A percentile compares a stretch with the other conserved stretches of the same genome.
Conservation (phyloP, 2,888 invertebrate genomes). For the Myopa tessellatipennis region DNA sequence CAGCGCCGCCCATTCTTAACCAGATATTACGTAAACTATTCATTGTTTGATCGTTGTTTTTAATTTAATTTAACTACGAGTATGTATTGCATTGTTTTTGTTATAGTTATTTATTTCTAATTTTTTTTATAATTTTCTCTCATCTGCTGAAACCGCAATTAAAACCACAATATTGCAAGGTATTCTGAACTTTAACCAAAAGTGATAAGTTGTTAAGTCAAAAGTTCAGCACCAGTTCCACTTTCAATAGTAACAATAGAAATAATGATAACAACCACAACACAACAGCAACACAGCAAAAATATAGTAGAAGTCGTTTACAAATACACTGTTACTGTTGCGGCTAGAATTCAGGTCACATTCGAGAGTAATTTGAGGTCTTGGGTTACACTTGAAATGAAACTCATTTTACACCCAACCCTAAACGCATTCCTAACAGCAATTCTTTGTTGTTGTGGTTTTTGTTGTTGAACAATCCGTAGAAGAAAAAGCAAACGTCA, state of each 20-base stretch:
- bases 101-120: not conserved
- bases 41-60: not conserved
- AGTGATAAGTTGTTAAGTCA: slow-evolving; percentile 6
- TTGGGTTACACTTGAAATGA: slow-evolving; percentile 53
- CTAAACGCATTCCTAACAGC: slow-evolving; percentile 28
- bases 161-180: slow-evolving; percentile 5
- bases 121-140: not conserved
- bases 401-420: slow-evolving; percentile 18
- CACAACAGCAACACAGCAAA: slow-evolving; percentile 10
- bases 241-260: not conserved
- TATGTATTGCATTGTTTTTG: not conserved
- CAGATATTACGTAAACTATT: not conserved
- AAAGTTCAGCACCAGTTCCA: not conserved
- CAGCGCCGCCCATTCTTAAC: no score
- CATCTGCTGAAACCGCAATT: not conserved
- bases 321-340: slow-evolving; percentile 20
- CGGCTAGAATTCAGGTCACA: slow-evolving; percentile 58
- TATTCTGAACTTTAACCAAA: slow-evolving; percentile 15
- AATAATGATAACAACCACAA: slow-evolving; percentile 9
- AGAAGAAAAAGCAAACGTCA: not conserved
- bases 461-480: slow-evolving; percentile 7
- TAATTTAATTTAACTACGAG: not conserved
- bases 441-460: slow-evolving; percentile 15
- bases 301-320: slow-evolving; percentile 7
- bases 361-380: slow-evolving; percentile 57